phyloP scores from a whole-genome alignment of 2,888 invertebrate species.

The Lumbricus terrestris region DNA sequence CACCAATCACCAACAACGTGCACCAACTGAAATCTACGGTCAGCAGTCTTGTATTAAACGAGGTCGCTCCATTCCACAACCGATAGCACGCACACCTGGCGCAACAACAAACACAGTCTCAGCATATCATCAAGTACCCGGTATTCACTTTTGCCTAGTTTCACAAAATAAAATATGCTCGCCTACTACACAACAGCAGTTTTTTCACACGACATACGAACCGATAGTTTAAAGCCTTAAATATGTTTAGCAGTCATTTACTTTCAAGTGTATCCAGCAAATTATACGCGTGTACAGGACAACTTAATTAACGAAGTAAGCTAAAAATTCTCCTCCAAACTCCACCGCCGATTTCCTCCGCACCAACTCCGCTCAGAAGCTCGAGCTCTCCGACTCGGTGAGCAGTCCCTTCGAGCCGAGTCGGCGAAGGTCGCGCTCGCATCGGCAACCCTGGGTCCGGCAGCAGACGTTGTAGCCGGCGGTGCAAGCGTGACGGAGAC shows the following conservation, averaged over 20 bases:
- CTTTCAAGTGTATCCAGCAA: slow-evolving; percentile 3
- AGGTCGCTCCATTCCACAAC: not conserved
- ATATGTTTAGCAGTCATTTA: not conserved
- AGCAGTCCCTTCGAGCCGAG: not conserved
- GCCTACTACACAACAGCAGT: not conserved
- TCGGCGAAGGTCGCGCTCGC: not conserved
- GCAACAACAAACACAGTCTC: not conserved
- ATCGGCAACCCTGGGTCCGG: not conserved
- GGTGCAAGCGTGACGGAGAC: not conserved
- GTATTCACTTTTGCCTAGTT: not conserved
- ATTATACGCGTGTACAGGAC: not conserved
- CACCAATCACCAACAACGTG: not conserved
- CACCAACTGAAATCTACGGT: not conserved
- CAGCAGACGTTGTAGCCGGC: not conserved
- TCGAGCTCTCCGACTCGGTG: slow-evolving; percentile 13
- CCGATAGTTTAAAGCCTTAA: not conserved
- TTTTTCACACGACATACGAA: not conserved
- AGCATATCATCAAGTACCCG: too few species aligned
- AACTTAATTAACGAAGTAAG: not conserved
- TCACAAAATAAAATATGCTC: not conserved
- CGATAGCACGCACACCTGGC: too few species aligned
- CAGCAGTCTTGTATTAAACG: not conserved
- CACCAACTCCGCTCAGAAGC: not conserved
- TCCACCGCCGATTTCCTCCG: not conserved
- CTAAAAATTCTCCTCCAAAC: not conserved